Evolutionary conservation across 2,797 vertebrate species (phyloP), one percentile per base, ranked within the genome.

Genomic region (Botia kubotai): DNA sequence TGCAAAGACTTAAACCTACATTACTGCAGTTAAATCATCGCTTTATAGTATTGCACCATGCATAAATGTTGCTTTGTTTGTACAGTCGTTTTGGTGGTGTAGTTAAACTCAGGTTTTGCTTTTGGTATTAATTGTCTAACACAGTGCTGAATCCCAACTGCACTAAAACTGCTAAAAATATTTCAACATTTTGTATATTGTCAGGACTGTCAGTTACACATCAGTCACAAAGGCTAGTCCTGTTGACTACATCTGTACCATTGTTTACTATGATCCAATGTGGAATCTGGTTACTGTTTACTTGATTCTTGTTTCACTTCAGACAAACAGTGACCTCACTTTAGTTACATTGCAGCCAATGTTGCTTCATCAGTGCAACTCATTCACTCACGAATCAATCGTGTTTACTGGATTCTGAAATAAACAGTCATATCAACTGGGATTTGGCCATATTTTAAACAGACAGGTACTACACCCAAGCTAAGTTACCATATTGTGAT

Each of bases 101-200:
- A 87, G 90, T 73, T 77, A 29, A 84, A 90, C 89, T 93, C 89
- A 91, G 90, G 90, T 88, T 87, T 88, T 84, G 12, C 77, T 85
- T 76, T 84, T 84, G 84, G 73, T 84, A 81, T 88, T 80, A 87
- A 86, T 10, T 85, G 89, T 88, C 90, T 91, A 87, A 88, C 83
- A 90, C 86, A 90, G 89, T 33, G 33, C 33, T 90, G 69, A 79
- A 23, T 6, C 67, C 8, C 33, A 77, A 48, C 86, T 89, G 86
- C 85, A 86, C 88, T 88, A 58, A 72, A 60, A 60, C 6, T 19
- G 23, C 11, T 17, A 17, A 60, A 21, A 2, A 55, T 55, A 55
- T 55, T 43, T 65, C 21, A 62, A 83, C 82, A 66, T 52, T 79
- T 81, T 69, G 80, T 74, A 36, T 75, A 82, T 39, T 43, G 65